A percentile compares a stretch with the other conserved stretches of the same genome.
Evolutionary conservation across 2,797 vertebrate species (phyloP).

Genomic region (Hybognathus amarus): DNA sequence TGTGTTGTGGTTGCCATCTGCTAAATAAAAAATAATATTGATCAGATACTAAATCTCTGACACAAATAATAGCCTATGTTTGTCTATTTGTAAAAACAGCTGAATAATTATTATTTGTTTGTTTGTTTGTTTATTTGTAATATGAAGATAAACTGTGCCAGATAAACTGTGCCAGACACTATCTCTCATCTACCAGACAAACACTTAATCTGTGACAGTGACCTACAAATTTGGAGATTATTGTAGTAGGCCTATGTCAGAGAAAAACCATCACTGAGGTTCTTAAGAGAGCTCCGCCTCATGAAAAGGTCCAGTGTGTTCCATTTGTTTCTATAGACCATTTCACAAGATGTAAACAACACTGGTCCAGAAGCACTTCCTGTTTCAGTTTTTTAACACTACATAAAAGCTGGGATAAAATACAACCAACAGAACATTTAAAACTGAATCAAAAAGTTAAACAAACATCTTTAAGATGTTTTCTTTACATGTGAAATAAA

Average conservation of each 20-base stretch:
- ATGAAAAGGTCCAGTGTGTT: constrained; percentile 9
- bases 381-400: no score
- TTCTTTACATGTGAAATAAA: no score
- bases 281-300: constrained; percentile 51
- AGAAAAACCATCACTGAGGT: constrained; percentile 57
- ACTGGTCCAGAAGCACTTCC: no score
- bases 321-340: constrained; percentile 2
- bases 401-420: no score
- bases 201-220: constrained; percentile 76
- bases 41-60: background rate
- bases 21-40: background rate
- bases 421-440: no score
- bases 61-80: background rate
- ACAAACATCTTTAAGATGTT: no score
- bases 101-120: background rate
- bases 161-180: constrained; percentile 66
- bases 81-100: background rate
- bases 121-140: background rate
- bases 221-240: constrained; percentile 68
- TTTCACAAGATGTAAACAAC: no score
- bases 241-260: constrained; percentile 69
- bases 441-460: no score
- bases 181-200: constrained; percentile 73
- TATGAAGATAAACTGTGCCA: constrained; percentile 62
- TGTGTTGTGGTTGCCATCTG: background rate